Conservation (phyloP, 2,888 invertebrate genomes). For the Steinernema carpocapsae region DNA sequence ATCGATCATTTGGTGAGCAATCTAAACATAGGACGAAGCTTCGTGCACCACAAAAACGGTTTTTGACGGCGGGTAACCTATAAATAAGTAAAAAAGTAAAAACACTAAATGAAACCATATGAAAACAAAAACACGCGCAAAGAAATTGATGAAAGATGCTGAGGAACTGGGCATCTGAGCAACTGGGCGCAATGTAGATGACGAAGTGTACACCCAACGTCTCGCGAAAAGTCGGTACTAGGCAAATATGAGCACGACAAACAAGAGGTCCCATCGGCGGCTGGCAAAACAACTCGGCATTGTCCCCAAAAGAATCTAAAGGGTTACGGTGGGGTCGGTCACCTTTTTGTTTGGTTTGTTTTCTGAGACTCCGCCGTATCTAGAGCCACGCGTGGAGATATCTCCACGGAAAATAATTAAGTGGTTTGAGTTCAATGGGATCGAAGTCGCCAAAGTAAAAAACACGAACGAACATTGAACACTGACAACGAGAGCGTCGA, state of each 20-base stretch:
- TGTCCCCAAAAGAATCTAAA: not conserved
- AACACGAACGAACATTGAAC: not conserved
- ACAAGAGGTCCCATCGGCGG: slow-evolving; percentile 14
- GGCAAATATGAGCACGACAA: slow-evolving; percentile 30
- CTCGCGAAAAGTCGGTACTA: slow-evolving; percentile 32
- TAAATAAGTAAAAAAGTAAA: too few relatives aligned
- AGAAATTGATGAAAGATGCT: not conserved
- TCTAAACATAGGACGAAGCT: too few relatives aligned
- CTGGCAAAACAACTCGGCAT: slow-evolving; percentile 27
- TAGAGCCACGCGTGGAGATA: not conserved
- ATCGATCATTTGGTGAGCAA: too few relatives aligned
- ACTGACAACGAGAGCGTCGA: not conserved
- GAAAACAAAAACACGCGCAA: too few relatives aligned
- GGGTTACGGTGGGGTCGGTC: not conserved
- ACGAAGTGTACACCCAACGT: not conserved
- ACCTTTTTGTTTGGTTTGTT: not conserved
- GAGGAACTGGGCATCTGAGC: not conserved
- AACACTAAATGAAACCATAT: too few relatives aligned
- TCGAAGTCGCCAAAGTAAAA: not conserved
- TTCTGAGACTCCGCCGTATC: not conserved
- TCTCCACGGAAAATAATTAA: not conserved
- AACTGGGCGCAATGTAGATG: not conserved
- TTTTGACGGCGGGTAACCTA: too few relatives aligned
- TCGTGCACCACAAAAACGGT: too few relatives aligned
- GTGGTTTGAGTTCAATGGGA: too few relatives aligned